Base-by-base conservation (phyloP, 1,140 invertebrate species). In the Bombus waltoni region DNA sequence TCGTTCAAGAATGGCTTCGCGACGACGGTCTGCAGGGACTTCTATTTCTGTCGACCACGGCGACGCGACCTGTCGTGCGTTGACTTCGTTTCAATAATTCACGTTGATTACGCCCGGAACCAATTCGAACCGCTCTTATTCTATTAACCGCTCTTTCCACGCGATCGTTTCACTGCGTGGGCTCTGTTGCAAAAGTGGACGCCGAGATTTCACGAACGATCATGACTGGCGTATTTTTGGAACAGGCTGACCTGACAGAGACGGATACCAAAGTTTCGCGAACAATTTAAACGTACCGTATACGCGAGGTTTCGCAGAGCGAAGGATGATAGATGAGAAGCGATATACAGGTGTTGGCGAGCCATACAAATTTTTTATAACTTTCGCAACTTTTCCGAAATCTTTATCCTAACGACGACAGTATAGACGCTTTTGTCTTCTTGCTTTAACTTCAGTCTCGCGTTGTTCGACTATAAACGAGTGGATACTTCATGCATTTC, bases 41-140 rank as follows among this genome's bases (percentile, higher is more conserved):
- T 81, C 79, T 74, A 85, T 85, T 81, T 81, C 71, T 57, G 79
- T 81, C 71, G 57, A 11, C 70, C 32, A n/a, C 32, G 25, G 71
- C 40, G 35, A 35, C 32, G 72, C 10, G 32, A 38, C 44, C 32
- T 57, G 18, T 42, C 68, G 83, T 65, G 44, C 83, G 62, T 81
- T 85, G 70, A 74, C 78, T 81, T 81, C 71, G 35, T 81, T 81
- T 66, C n/a, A 74, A 85, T 78, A 78, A 78, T 71, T 71, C 62
- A 44, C 40, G 35, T n/a, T 6, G 78, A 81, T 85, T 25, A 44
- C 32, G 13, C 22, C 75, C 42, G 40, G 22, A 72, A 79, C n/a
- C 28, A 22, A 28, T 32, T n/a, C n/a, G 15, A 47, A 35, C 11
- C 42, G 42, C 38, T 38, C 1, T 8, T 28, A 65, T 18, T 42